Evolutionary conservation across 2,888 invertebrate species (phyloP), one percentile per base, ranked within the genome.

Genomic region (Lithophane semibrunnea): DNA sequence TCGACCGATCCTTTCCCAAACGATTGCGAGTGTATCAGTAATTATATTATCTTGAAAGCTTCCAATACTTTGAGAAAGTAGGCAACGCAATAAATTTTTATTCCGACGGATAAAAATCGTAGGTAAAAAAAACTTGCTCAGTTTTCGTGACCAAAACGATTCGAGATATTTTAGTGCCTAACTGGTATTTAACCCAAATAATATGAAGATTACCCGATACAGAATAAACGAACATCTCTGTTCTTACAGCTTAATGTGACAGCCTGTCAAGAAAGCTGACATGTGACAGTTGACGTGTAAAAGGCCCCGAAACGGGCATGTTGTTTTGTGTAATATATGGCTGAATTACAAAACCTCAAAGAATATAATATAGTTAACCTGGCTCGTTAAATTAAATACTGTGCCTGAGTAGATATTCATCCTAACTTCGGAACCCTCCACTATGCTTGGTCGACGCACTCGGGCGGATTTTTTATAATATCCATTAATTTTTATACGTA

Each of bases 31-130:
- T 73, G 10, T 75, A 24, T 13, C 24, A 21, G 75, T 75, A 74
- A 74, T 75, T 18, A 21, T 24, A 49, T 74, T 74, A 74, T 49
- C 58, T 75, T 75, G 24, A 75, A 60, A 74, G 74, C 60, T 74
- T 74, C 24, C 21, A 60, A 21, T 52, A 21, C 24, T 44, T 42
- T 21, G 7, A 60, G 16, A 49, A 47, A 74, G 24, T 10, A 73
- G 47, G 49, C 10, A 49, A 74, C 16, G 24, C 24, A 37, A 60
- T 74, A 37, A 24, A 60, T 5, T n/a, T 37, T 47, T 13, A n/a
- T 21, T n/a, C 2, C 21, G 16, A 2, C 7, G 58, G 8, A 56
- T 5, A 37, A 37, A 0, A 37, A 37, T 5, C 5, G 37, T 5
- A 37, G 37, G 37, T 37, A 21, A 49, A 65, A 29, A 8, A 12